Conservation (phyloP, 2,888 invertebrate species). For the Leptinotarsa juncta region DNA sequence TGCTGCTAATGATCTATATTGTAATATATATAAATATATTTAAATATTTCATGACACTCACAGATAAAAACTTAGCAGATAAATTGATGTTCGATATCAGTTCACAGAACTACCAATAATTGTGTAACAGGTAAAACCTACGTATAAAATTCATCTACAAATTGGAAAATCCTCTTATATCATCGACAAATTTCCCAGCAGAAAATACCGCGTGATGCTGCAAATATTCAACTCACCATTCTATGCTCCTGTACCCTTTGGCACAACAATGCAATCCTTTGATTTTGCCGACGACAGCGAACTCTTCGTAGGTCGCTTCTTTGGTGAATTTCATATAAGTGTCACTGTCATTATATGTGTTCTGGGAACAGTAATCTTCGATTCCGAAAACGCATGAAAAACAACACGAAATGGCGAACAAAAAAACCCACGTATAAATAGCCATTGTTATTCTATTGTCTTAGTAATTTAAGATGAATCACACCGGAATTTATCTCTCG, state of each 20-base stretch:
- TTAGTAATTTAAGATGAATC: neutral
- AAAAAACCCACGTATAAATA: constrained; percentile 25
- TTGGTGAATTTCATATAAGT: constrained; percentile 80
- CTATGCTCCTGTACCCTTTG: constrained; percentile 81
- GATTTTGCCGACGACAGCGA: constrained; percentile 76
- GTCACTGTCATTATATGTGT: constrained; percentile 70
- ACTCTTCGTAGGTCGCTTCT: constrained; percentile 76
- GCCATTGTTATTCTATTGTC: constrained; percentile 30
- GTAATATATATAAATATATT: no score
- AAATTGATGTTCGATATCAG: neutral
- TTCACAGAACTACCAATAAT: neutral
- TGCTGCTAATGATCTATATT: no score
- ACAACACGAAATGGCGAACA: constrained; percentile 28
- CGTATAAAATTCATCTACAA: neutral
- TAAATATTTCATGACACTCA: no score
- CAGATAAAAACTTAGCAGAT: no score
- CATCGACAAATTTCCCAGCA: neutral
- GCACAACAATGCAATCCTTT: constrained; percentile 84
- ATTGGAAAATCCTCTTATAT: neutral
- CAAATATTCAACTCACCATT: constrained; percentile 74
- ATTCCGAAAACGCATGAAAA: constrained; percentile 42
- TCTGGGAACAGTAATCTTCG: constrained; percentile 72
- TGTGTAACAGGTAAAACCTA: neutral
- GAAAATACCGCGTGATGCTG: neutral
- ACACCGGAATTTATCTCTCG: neutral